phyloP scores from a whole-genome alignment of 2,797 vertebrate species.

The Meriones psammophilus region DNA sequence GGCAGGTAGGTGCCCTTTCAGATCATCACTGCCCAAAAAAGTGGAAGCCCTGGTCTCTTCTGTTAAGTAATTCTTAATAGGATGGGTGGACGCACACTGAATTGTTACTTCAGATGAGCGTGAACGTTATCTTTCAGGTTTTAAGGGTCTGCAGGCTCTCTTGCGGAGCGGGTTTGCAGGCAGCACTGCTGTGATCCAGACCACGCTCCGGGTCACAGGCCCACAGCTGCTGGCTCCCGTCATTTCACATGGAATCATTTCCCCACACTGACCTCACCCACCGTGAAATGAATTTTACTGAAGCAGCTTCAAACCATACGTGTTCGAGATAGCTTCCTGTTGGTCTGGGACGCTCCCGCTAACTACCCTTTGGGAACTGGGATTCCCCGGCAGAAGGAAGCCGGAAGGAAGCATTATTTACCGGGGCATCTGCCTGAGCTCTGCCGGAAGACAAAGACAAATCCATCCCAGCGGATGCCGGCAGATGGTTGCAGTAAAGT shows the following conservation, averaged over 20 bases:
- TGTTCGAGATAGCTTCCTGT: conserved; percentile 62
- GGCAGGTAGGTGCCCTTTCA: not conserved
- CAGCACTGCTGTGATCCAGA: not conserved
- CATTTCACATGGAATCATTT: conserved; percentile 71
- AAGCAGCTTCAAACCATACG: conserved; percentile 69
- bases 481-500: conserved; percentile 1
- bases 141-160: not conserved
- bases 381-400: conserved; percentile 50
- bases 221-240: conserved; percentile 67
- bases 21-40: not conserved
- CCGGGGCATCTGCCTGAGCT: conserved; percentile 40
- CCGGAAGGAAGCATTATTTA: not conserved
- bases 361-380: conserved; percentile 73
- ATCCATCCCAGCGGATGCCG: not conserved
- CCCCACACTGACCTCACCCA: conserved; percentile 65
- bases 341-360: conserved; percentile 57
- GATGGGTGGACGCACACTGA: not conserved
- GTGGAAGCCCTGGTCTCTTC: accelerated
- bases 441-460: not conserved
- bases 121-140: conserved; percentile 34
- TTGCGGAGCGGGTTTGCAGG: conserved; percentile 27
- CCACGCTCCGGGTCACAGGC: not conserved
- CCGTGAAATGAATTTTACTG: conserved; percentile 77
- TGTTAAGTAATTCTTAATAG: not conserved
- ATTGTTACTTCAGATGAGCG: not conserved